Conservation (phyloP, 2,888 invertebrate species). For the Diarsia mendica region DNA sequence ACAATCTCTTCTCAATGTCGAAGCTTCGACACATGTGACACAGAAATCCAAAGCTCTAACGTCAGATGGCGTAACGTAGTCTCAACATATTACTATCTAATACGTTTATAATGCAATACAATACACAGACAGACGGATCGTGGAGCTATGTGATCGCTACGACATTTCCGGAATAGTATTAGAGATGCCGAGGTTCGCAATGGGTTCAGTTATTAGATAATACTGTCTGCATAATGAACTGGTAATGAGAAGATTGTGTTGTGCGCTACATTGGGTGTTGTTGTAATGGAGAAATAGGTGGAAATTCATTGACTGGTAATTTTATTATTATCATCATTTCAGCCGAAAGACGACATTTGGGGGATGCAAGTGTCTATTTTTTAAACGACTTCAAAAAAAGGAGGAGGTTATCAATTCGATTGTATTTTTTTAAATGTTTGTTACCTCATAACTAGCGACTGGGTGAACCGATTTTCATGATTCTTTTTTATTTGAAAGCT, state of each 20-base stretch:
- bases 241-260: constrained; percentile 1
- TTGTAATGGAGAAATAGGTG: not conserved
- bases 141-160: constrained; percentile 62
- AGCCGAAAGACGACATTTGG: too few species aligned
- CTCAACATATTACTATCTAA: constrained; percentile 19
- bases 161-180: constrained; percentile 69
- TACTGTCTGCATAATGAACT: constrained; percentile 17
- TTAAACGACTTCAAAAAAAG: too few species aligned
- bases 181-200: constrained; percentile 62
- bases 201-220: constrained; percentile 29
- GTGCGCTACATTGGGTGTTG: too few species aligned
- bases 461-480: too few species aligned
- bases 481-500: too few species aligned
- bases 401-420: too few species aligned
- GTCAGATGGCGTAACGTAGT: constrained; percentile 22
- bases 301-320: too few species aligned
- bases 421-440: too few species aligned
- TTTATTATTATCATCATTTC: too few species aligned
- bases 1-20: not conserved
- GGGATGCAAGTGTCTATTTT: too few species aligned
- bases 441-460: too few species aligned
- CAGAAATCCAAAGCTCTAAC: not conserved
- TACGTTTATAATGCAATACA: constrained; percentile 50
- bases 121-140: constrained; percentile 57
- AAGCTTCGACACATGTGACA: not conserved